Conservation (phyloP, 2,797 vertebrate genomes). For the Falco biarmicus region DNA sequence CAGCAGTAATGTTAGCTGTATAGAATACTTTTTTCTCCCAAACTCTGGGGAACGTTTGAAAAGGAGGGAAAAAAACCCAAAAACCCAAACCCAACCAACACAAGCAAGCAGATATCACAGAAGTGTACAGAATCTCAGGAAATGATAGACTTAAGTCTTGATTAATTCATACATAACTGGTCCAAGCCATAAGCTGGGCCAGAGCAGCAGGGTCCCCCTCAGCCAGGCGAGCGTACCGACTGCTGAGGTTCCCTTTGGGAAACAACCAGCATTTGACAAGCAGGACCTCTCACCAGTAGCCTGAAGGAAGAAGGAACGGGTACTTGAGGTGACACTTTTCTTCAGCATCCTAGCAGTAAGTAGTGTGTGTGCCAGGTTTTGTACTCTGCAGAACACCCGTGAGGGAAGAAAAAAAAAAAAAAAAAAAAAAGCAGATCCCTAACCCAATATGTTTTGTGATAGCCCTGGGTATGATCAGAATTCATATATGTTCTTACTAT, state of each 20-base stretch:
- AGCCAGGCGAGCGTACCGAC: rapidly evolving
- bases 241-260: neutral
- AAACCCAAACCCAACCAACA: neutral
- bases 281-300: neutral
- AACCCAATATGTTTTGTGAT: neutral
- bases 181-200: rapidly evolving
- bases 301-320: neutral
- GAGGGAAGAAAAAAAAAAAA: neutral
- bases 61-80: neutral
- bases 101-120: neutral
- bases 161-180: neutral
- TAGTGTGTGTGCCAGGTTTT: neutral
- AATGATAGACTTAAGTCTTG: neutral
- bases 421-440: neutral
- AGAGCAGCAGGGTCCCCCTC: neutral
- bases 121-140: neutral
- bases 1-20: neutral
- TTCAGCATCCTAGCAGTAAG: neutral
- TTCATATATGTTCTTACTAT: neutral
- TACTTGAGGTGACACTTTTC: neutral
- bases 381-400: neutral
- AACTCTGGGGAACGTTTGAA: neutral
- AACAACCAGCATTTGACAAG: neutral
- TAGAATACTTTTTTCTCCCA: neutral
- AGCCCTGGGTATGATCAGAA: neutral